A percentile compares a stretch with the other conserved stretches of the same genome.
phyloP scores from a whole-genome alignment of 2,888 invertebrate species.

The Pachymerium ferrugineum region DNA sequence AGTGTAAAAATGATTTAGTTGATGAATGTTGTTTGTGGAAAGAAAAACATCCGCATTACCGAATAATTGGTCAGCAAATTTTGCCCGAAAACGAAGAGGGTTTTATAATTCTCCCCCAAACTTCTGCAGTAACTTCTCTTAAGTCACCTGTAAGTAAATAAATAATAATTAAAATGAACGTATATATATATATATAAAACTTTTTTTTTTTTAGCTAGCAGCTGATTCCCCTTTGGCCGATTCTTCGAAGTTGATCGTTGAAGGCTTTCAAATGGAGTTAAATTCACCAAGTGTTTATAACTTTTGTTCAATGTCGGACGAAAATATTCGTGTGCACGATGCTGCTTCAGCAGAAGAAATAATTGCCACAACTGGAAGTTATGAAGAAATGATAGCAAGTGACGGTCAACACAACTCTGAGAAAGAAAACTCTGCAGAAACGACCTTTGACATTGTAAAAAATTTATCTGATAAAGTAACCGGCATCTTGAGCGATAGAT shows the following conservation, averaged over 20 bases:
- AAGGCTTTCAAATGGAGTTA: not conserved
- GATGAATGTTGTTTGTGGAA: not conserved
- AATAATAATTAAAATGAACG: not conserved
- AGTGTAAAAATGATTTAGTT: not conserved
- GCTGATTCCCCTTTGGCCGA: not conserved
- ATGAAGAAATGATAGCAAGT: not conserved
- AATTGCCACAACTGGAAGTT: conserved; percentile 1
- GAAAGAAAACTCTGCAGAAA: not conserved
- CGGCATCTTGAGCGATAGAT: not conserved
- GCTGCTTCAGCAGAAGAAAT: not conserved
- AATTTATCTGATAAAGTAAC: not conserved
- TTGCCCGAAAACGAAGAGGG: not conserved
- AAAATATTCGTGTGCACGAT: not conserved
- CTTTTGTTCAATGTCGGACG: not conserved
- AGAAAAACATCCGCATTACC: not conserved
- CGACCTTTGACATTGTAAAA: not conserved
- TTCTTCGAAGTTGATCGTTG: not conserved
- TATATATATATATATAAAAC: not conserved
- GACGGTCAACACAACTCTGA: not conserved
- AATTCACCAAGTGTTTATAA: not conserved
- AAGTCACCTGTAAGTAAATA: not conserved
- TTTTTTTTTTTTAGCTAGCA: not conserved
- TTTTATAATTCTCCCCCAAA: not conserved
- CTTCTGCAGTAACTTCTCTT: not conserved
- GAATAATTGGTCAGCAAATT: not conserved